Base-by-base conservation (phyloP, 2,888 invertebrate species). In the Cerastoderma edule region DNA sequence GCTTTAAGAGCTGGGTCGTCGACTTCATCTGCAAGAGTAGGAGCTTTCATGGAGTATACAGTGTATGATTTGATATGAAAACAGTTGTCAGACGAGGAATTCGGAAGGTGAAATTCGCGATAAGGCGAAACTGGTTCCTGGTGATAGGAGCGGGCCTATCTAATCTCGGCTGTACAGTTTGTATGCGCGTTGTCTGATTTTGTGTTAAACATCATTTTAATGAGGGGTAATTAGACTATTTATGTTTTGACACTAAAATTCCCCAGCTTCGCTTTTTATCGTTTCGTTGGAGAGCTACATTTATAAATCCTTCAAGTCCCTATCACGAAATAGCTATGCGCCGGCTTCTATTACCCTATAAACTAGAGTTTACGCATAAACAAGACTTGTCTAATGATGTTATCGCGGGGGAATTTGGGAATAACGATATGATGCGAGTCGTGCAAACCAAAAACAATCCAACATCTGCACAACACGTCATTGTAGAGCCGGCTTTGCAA, bases 131-230 rank as follows among this genome's bases (percentile, higher is more conserved):
- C 50, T 1, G 19, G n/a, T 1, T 19, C 24, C 24, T 27, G 22
- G 2, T 27, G 50, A 50, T 13, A 50, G 22, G 22, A 24, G 16
- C 60, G 27, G 4, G 44, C 27, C 48, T 70, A 73, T 78, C 77
- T 73, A 67, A 77, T 77, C 77, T 56, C 2, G 24, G 33, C 66
- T 60, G 72, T 75, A 75, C 64, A 66, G 35, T 69, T 67, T 66
- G 68, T 74, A 64, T 44, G 64, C 65, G 24, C 6, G 72, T 67
- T 79, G 79, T 79, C 68, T 68, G 66, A 72, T 69, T 69, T 75
- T 79, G 72, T 79, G 79, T 79, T 66, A 50, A 70, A 79, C 79
- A 79, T 75, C 75, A 66, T 69, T 79, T 79, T 79, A 79, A 79
- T 72, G 79, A 75, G 79, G 19, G 27, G 72, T 79, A 79, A 79